These are phyloP conservation scores for Drosophila cardini DNA, from an alignment of 1,140 invertebrate species.

Conservation along the genomic window DNA sequence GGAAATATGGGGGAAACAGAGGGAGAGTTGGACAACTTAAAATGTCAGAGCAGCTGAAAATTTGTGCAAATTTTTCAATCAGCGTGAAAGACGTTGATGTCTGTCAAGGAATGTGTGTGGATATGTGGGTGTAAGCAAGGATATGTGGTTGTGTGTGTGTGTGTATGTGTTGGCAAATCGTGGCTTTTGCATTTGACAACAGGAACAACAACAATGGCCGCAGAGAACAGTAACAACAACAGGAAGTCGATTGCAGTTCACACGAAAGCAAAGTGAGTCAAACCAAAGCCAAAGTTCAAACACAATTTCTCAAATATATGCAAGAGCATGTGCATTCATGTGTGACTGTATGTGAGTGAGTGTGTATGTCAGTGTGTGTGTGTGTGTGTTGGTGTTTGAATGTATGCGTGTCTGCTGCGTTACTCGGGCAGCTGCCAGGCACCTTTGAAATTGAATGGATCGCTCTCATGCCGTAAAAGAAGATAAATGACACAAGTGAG, in stretches of 20 bases:
- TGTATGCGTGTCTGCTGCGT: conserved; percentile 54
- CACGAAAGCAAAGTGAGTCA: conserved; percentile 59
- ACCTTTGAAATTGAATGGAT: conserved; percentile 76
- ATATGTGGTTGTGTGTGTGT: neutral
- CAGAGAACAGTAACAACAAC: conserved; percentile 25
- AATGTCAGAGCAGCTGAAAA: conserved; percentile 57
- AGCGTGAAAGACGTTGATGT: conserved; percentile 25
- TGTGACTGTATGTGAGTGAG: conserved; percentile 8
- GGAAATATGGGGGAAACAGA: neutral
- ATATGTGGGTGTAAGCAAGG: conserved; percentile 9
- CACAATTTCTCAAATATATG: conserved; percentile 80
- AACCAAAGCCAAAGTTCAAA: conserved; percentile 82
- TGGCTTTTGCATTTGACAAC: conserved; percentile 59
- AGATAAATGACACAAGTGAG: conserved; percentile 82
- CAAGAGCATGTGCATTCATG: conserved; percentile 50
- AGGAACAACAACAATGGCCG: conserved; percentile 18
- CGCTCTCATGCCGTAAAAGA: conserved; percentile 72
- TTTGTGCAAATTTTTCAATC: conserved; percentile 75
- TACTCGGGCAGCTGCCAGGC: conserved; percentile 66
- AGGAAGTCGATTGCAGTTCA: conserved; percentile 55
- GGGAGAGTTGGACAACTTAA: conserved; percentile 30
- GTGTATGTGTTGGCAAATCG: conserved; percentile 51
- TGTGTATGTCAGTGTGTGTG: conserved; percentile 35
- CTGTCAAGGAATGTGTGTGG: neutral
- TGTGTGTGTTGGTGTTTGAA: conserved; percentile 26